phyloP scores from a whole-genome alignment of 2,797 vertebrate species.

The Otolemur crassicaudatus region DNA sequence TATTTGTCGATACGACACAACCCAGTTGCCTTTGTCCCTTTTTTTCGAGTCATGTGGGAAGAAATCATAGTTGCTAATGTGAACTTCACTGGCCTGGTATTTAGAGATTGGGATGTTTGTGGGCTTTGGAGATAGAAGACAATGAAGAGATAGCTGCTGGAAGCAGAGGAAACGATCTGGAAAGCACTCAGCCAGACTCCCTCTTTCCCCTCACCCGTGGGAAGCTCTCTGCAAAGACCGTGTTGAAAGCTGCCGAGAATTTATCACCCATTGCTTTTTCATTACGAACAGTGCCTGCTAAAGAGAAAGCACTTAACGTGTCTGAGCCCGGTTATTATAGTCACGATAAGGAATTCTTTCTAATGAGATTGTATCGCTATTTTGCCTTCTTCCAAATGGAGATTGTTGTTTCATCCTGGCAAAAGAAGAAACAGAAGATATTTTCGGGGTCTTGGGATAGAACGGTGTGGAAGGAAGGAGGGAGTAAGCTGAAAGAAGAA shows the following conservation, averaged over 20 bases:
- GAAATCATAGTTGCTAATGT: neutral
- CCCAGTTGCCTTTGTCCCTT: neutral
- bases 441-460: neutral
- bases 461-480: neutral
- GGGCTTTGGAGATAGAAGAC: neutral
- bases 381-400: conserved; percentile 29
- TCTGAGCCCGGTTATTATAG: conserved; percentile 64
- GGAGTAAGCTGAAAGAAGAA: conserved; percentile 11
- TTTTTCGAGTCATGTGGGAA: conserved; percentile 35
- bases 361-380: conserved; percentile 72
- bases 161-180: neutral
- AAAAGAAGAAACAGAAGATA: conserved; percentile 27
- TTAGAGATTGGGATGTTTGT: neutral
- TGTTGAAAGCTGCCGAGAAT: conserved; percentile 63
- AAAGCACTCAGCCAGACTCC: neutral
- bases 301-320: conserved; percentile 65
- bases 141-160: neutral
- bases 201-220: neutral
- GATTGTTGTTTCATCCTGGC: conserved; percentile 45
- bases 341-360: conserved; percentile 52
- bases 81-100: neutral
- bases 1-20: conserved; percentile 12
- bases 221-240: conserved; percentile 49
- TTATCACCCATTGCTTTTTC: conserved; percentile 67
- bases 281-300: conserved; percentile 65